Percentiles rank a stretch among this genome's conserved stretches.
phyloP scores from a whole-genome alignment of 1,140 invertebrate species.

The Drosophila azteca region DNA sequence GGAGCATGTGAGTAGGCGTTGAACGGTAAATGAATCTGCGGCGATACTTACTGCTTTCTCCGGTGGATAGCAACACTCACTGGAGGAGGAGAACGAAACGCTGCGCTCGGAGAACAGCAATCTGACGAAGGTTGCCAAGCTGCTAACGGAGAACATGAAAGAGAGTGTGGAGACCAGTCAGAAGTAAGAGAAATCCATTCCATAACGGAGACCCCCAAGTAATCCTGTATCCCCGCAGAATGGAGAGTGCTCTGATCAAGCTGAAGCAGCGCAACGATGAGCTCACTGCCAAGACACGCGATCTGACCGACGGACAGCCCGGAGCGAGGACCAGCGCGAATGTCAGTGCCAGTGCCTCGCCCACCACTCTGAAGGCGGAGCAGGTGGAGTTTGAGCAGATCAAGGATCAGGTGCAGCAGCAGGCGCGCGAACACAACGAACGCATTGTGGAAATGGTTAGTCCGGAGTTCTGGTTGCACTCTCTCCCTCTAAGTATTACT shows the following conservation, averaged over 20 bases:
- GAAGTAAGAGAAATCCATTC: constrained; percentile 35
- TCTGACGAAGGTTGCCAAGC: constrained; percentile 77
- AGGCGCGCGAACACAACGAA: constrained; percentile 74
- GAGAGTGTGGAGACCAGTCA: constrained; percentile 79
- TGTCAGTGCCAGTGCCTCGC: constrained; percentile 47
- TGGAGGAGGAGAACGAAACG: constrained; percentile 80
- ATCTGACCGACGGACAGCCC: constrained; percentile 71
- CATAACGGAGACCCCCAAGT: not conserved
- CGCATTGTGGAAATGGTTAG: constrained; percentile 83
- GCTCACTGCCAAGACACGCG: constrained; percentile 59
- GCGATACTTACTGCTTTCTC: not conserved
- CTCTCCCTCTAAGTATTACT: constrained; percentile 6
- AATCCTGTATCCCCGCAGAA: constrained; percentile 44
- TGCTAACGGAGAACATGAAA: constrained; percentile 82
- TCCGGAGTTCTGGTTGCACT: constrained; percentile 17
- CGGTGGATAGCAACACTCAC: constrained; percentile 62
- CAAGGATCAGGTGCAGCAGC: constrained; percentile 73
- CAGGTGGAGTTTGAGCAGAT: constrained; percentile 75
- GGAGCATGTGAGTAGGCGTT: constrained; percentile 64
- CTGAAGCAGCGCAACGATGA: constrained; percentile 83
- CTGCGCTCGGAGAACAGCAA: constrained; percentile 78
- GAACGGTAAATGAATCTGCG: not conserved
- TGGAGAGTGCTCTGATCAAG: constrained; percentile 80
- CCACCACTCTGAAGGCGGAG: constrained; percentile 51
- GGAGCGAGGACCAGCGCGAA: constrained; percentile 34